phyloP scores from a whole-genome alignment of 2,888 invertebrate genomes.

The Amaurobius ferox region DNA sequence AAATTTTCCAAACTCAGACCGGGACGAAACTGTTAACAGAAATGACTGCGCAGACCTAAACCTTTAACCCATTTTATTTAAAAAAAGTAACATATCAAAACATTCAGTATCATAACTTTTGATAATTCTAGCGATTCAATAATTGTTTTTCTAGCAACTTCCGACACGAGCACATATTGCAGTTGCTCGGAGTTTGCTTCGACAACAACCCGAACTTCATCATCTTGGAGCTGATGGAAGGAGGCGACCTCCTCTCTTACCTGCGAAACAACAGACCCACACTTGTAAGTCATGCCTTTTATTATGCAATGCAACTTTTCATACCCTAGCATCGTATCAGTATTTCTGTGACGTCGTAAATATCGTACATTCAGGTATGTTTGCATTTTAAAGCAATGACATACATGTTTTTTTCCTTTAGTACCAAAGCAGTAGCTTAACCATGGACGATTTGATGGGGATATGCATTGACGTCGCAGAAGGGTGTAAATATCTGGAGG shows the following conservation, averaged over 20 bases:
- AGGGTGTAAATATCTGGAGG: conserved; percentile 96
- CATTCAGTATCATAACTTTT: no score
- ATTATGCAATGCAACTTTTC: background rate
- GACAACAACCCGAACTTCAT: conserved; percentile 95
- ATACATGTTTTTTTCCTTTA: conserved; percentile 35
- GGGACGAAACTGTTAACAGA: no score
- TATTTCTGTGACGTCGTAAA: conserved; percentile 12
- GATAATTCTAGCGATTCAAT: no score
- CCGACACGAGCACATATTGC: conserved; percentile 95
- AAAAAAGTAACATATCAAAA: no score
- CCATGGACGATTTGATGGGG: conserved; percentile 88
- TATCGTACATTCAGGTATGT: no score
- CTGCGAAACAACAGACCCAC: conserved; percentile 88
- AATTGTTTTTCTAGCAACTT: conserved; percentile 83
- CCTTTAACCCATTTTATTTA: no score
- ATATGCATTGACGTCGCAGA: conserved; percentile 97
- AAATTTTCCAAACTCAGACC: no score
- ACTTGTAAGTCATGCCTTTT: conserved; percentile 81
- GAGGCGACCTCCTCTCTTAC: conserved; percentile 94
- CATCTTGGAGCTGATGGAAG: conserved; percentile 98
- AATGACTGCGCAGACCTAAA: no score
- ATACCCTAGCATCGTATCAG: background rate
- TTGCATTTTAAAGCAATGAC: background rate
- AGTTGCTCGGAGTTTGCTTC: conserved; percentile 94
- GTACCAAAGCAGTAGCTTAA: conserved; percentile 79